phyloP scores from a whole-genome alignment of 2,113 vertebrate genomes.

The Notarius quadriscutis region DNA sequence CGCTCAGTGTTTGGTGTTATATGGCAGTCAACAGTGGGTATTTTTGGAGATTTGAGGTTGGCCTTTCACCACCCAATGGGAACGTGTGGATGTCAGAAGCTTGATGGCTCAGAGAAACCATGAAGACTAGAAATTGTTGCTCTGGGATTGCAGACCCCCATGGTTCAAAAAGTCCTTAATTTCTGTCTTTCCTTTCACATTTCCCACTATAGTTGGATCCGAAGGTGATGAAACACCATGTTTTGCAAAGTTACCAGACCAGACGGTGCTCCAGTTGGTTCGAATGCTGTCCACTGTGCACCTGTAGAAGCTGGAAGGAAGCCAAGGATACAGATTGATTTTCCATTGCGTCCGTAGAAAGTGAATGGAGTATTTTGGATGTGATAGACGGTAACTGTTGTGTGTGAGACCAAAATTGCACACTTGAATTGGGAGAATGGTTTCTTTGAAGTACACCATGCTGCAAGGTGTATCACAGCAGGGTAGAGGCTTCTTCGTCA shows the following conservation, averaged over 20 bases:
- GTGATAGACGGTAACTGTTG: not conserved
- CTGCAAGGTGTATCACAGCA: slow-evolving; percentile 1
- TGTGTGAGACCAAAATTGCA: not conserved
- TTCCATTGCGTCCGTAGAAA: not conserved
- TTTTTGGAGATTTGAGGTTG: not conserved
- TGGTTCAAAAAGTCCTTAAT: not conserved
- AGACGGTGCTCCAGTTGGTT: slow-evolving; percentile 13
- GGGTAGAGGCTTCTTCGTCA: not conserved
- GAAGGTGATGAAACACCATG: not conserved
- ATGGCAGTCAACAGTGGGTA: not conserved
- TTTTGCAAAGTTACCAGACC: not conserved
- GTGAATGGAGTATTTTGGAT: not conserved
- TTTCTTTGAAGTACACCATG: not conserved
- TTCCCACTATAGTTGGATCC: not conserved
- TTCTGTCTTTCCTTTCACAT: not conserved
- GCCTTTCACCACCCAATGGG: not conserved
- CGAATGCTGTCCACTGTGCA: not conserved
- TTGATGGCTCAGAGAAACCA: not conserved
- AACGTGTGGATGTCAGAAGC: not conserved
- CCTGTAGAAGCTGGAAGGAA: not conserved
- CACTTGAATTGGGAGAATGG: not conserved
- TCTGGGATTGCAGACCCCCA: not conserved
- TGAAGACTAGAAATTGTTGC: not conserved
- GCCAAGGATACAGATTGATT: slow-evolving; percentile 12
- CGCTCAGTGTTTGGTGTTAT: not conserved